Conservation (phyloP, 2,888 invertebrate genomes). For the Mesoligia furuncula region DNA sequence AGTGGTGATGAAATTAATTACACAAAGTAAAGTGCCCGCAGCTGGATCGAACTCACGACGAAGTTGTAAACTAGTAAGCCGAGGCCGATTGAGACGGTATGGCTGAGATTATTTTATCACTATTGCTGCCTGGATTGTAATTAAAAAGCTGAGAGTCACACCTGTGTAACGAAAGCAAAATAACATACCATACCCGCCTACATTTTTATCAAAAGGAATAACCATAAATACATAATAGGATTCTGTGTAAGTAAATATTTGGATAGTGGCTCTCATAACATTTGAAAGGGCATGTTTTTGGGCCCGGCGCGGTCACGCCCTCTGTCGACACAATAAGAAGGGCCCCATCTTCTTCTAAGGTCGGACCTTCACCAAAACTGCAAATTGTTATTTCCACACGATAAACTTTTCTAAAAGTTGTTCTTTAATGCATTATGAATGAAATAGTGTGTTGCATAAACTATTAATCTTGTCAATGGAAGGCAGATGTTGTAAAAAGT, state of each 20-base stretch:
- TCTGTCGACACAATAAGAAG: constrained; percentile 79
- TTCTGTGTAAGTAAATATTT: constrained; percentile 88
- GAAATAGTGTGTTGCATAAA: constrained; percentile 72
- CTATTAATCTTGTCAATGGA: constrained; percentile 87
- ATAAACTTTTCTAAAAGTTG: constrained; percentile 86
- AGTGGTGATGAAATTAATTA: no score
- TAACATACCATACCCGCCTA: constrained; percentile 55
- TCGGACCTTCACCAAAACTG: constrained; percentile 79
- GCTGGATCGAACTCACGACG: no score
- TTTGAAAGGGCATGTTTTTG: constrained; percentile 73
- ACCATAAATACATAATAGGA: constrained; percentile 72
- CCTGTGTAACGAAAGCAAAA: constrained; percentile 43
- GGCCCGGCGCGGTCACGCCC: constrained; percentile 85
- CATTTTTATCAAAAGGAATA: constrained; percentile 58
- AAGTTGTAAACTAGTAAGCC: no score
- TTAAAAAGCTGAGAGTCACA: constrained; percentile 35
- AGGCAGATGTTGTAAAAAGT: constrained; percentile 76
- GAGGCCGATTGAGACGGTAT: neutral
- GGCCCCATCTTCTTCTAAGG: constrained; percentile 32
- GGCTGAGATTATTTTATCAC: constrained; percentile 9
- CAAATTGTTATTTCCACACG: constrained; percentile 89
- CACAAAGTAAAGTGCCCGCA: no score
- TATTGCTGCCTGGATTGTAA: neutral
- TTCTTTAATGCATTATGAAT: constrained; percentile 74
- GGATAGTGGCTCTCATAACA: constrained; percentile 86